A percentile compares a stretch with the other conserved stretches of the same genome.
These are phyloP conservation scores for Limnodromus scolopaceus DNA, from an alignment of 2,797 vertebrate species.

Conservation along the genomic window DNA sequence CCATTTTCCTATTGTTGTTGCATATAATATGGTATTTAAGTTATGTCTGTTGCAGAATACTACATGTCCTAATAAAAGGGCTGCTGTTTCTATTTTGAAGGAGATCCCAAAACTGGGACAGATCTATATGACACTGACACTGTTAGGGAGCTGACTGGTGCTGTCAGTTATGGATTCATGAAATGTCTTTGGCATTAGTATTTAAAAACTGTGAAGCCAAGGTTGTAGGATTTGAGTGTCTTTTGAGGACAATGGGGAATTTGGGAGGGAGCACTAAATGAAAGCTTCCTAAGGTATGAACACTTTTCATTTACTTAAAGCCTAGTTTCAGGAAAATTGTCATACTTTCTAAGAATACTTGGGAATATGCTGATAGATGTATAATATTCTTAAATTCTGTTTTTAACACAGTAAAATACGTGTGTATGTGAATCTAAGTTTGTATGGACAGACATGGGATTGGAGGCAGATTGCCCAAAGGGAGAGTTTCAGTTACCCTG, in stretches of 20 bases:
- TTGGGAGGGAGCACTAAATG: not conserved
- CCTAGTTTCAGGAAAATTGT: not conserved
- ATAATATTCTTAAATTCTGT: not conserved
- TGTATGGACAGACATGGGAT: not conserved
- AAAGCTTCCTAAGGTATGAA: not conserved
- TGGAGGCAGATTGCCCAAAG: not conserved
- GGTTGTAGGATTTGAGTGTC: not conserved
- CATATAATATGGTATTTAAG: not conserved
- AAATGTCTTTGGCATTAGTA: not conserved
- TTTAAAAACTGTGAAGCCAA: not conserved
- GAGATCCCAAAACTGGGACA: not conserved
- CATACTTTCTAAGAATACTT: not conserved
- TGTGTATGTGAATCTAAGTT: not conserved
- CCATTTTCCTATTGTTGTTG: not conserved
- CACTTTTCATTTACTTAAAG: not conserved
- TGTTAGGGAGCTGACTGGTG: not conserved
- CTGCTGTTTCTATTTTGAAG: not conserved
- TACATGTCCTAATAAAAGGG: not conserved
- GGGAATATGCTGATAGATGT: not conserved
- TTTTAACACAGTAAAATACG: not conserved
- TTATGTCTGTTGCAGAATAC: not conserved
- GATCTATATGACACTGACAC: not conserved
- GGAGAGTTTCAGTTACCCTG: not conserved
- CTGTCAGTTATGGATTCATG: not conserved
- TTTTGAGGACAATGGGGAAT: not conserved